Evolutionary conservation across 1,140 invertebrate genomes (phyloP).

Genomic region (Ostrea denselamellosa): DNA sequence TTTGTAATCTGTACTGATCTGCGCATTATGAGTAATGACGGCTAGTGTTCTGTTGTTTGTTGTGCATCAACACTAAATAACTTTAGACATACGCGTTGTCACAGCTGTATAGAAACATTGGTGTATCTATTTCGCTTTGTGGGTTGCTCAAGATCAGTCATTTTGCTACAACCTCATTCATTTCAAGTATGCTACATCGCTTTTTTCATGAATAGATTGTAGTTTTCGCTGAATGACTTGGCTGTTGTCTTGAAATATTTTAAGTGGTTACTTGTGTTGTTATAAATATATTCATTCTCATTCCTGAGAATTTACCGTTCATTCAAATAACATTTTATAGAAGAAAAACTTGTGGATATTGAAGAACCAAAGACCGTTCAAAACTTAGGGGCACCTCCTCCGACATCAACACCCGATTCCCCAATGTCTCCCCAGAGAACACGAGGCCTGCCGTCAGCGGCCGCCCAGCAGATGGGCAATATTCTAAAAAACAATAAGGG

Average conservation of each 20-base stretch:
- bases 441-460: slow-evolving; percentile 55
- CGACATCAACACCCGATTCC: slow-evolving; percentile 43
- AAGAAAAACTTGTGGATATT: slow-evolving; percentile 70
- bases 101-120: slow-evolving; percentile 37
- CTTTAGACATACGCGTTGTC: slow-evolving; percentile 26
- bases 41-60: slow-evolving; percentile 13
- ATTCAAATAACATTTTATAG: slow-evolving; percentile 44
- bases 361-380: slow-evolving; percentile 61
- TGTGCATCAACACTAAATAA: slow-evolving; percentile 24
- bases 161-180: slow-evolving; percentile 9
- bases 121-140: slow-evolving; percentile 58
- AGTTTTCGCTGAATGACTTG: slow-evolving; percentile 29
- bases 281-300: slow-evolving; percentile 1
- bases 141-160: slow-evolving; percentile 38
- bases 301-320: neutral
- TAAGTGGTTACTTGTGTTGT: slow-evolving; percentile 23
- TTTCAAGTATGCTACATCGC: slow-evolving; percentile 40
- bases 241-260: slow-evolving; percentile 33
- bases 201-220: slow-evolving; percentile 38
- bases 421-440: slow-evolving; percentile 51
- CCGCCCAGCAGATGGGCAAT: slow-evolving; percentile 72
- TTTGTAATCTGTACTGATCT: slow-evolving; percentile 6
- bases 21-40: slow-evolving; percentile 36
- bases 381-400: slow-evolving; percentile 47
- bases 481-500: slow-evolving; percentile 72